Base-by-base conservation (phyloP, 2,113 vertebrate species). In the Hemibagrus wyckioides region DNA sequence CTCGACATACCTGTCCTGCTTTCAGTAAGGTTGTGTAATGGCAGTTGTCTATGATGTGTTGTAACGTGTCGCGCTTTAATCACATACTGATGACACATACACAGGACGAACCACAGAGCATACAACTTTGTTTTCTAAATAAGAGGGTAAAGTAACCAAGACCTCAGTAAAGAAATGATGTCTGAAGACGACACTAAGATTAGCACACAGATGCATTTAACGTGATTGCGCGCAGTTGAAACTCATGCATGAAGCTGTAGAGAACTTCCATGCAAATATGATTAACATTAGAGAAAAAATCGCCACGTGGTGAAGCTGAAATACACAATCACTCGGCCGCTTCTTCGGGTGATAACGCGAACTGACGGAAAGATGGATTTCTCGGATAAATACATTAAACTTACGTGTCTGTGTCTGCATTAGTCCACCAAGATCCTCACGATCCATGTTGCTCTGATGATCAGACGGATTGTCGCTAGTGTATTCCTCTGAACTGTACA, bases 361-460 rank as follows among this genome's bases (percentile, higher is more conserved):
- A 21, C 14, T 30, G 2, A 33, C 54, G 9, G 39, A 11, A 73
- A 11, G 39, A 1, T 25, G 21, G 9, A 10, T 5, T 30, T 39
- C 10, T 25, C 21, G n/a, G n/a, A n/a, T n/a, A n/a, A n/a, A n/a
- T n/a, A n/a, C n/a, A n/a, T n/a, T n/a, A n/a, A n/a, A 95, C 94
- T 96, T 94, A 96, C 95, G 75, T 90, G 91, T 85, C 88, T 92
- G 88, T 91, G 44, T 89, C 44, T 89, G 73, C 9, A 65, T 28
- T 4, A 89, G 59, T 57, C 84, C 90, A 44, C 90, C 82, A 44
- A 82, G 75, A 57, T 65, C 91, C 85, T 93, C 89, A 86, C 79
- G 91, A 89, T 93, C 92, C 89, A 89, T 83, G 89, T 92, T 93
- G 90, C 91, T 92, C 89, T 91, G 91, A 94, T 90, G 93, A 91